Evolutionary conservation across 2,113 vertebrate species (phyloP), one percentile per base, ranked within the genome.

Genomic region (Ptilonorhynchus violaceus): DNA sequence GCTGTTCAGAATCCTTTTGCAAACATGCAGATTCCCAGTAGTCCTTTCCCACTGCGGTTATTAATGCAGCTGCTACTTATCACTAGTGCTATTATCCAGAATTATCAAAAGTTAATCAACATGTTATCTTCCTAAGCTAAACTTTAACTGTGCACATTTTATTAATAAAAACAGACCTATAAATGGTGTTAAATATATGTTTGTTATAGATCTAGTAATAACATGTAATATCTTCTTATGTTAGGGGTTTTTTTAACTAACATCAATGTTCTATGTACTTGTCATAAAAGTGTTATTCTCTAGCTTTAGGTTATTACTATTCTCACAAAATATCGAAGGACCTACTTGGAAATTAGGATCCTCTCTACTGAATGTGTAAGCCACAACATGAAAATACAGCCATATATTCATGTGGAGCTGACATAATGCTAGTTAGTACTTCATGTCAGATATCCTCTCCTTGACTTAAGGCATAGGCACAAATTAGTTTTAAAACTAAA

Each of bases 1-100:
- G 58, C 59, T 80, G 37, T 79, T 94, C n/a, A 70, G 79, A 84
- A 86, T 87, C 55, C 52, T 84, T 92, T 82, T 96, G 60, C 85
- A 93, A 93, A 92, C 39, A 37, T 69, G 39, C 30, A 62, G 53
- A 63, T 94, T 93, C 37, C 50, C 59, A 58, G 16, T 69, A 85
- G 82, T 67, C 67, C 47, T 69, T 88, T 90, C 35, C 46, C 10
- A 15, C 31, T 88, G 59, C 24, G 73, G 75, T 70, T 93, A 62
- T 62, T 90, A 90, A 73, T 76, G 37, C 41, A 88, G 50, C 62
- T 21, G 24, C 74, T 79, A 39, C n/a, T 89, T 74, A 74, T 35
- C 25, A 13, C n/a, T 76, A 70, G 49, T 88, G 46, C 72, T 89
- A 22, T 91, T 94, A 66, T 69, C 31, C n/a, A 90, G 62, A 82